phyloP scores from a whole-genome alignment of 2,797 vertebrate species.

The Pampus argenteus region DNA sequence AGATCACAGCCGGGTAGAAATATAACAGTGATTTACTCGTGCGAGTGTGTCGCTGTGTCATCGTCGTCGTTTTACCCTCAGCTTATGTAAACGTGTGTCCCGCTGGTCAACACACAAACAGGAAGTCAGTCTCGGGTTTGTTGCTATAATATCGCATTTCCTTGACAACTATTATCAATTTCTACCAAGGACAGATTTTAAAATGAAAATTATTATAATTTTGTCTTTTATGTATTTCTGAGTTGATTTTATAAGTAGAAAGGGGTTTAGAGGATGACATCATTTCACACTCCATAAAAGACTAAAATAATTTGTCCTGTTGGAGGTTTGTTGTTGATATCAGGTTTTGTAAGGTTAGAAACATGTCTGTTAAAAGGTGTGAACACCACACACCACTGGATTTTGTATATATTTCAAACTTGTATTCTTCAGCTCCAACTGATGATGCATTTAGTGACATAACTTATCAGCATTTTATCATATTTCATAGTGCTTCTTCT shows the following conservation, averaged over 20 bases:
- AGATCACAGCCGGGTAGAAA: constrained; percentile 35
- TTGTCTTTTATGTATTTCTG: not conserved
- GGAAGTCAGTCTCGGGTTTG: constrained; percentile 24
- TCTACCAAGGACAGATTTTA: not conserved
- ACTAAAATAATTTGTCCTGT: not conserved
- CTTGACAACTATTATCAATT: not conserved
- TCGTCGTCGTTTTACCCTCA: constrained; percentile 26
- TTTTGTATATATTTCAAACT: too few relatives aligned
- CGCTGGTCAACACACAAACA: constrained; percentile 10
- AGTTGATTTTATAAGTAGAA: not conserved
- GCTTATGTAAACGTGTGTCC: constrained; percentile 12
- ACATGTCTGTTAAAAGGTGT: not conserved
- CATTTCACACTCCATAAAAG: not conserved
- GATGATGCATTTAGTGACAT: too few relatives aligned
- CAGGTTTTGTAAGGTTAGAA: not conserved
- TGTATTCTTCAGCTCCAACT: too few relatives aligned
- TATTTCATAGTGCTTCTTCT: not conserved
- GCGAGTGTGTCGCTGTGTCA: constrained; percentile 15
- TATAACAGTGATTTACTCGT: constrained; percentile 4
- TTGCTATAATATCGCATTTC: too few relatives aligned
- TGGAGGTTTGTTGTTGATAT: not conserved
- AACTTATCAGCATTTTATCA: too few relatives aligned
- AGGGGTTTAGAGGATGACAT: not conserved
- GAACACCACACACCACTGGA: too few relatives aligned
- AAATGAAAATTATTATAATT: not conserved